phyloP scores from a whole-genome alignment of 1,140 invertebrate species.

The Hestina assimilis region DNA sequence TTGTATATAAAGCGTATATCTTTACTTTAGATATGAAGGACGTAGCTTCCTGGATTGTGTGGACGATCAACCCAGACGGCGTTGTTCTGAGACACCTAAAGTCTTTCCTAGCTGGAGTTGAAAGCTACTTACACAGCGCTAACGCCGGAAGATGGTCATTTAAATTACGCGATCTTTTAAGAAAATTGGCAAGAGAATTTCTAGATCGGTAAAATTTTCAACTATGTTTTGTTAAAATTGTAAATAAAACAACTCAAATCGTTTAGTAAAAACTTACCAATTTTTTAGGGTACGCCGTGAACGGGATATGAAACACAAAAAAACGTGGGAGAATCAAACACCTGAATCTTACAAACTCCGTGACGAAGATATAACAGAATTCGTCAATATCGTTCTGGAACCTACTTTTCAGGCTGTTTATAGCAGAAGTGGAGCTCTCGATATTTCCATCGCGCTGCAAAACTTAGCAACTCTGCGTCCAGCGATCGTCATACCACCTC shows the following conservation, averaged over 20 bases:
- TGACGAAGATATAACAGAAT: slow-evolving; percentile 89
- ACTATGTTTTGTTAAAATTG: background rate
- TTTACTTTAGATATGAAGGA: slow-evolving; percentile 73
- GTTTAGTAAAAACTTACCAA: background rate
- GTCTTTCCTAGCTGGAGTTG: slow-evolving; percentile 89
- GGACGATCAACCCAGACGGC: slow-evolving; percentile 79
- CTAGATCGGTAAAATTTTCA: slow-evolving; percentile 48
- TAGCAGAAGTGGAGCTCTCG: slow-evolving; percentile 82
- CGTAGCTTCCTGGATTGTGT: slow-evolving; percentile 85
- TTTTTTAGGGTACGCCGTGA: slow-evolving; percentile 67
- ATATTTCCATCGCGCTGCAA: slow-evolving; percentile 85
- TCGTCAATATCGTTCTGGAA: slow-evolving; percentile 87
- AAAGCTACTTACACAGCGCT: slow-evolving; percentile 94
- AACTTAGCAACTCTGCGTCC: slow-evolving; percentile 89
- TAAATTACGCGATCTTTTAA: slow-evolving; percentile 81
- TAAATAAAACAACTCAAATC: no score
- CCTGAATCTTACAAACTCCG: slow-evolving; percentile 86
- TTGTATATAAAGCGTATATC: background rate
- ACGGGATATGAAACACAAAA: slow-evolving; percentile 52
- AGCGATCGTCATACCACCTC: slow-evolving; percentile 88
- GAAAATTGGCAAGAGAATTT: slow-evolving; percentile 77
- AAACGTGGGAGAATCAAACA: slow-evolving; percentile 84
- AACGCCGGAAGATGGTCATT: slow-evolving; percentile 89
- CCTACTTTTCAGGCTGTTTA: slow-evolving; percentile 87
- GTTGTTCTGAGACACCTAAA: slow-evolving; percentile 86